Percentiles rank a stretch among this genome's conserved stretches.
These are phyloP conservation scores for Canis aureus DNA, from an alignment of 2,113 vertebrate genomes.

Conservation along the genomic window DNA sequence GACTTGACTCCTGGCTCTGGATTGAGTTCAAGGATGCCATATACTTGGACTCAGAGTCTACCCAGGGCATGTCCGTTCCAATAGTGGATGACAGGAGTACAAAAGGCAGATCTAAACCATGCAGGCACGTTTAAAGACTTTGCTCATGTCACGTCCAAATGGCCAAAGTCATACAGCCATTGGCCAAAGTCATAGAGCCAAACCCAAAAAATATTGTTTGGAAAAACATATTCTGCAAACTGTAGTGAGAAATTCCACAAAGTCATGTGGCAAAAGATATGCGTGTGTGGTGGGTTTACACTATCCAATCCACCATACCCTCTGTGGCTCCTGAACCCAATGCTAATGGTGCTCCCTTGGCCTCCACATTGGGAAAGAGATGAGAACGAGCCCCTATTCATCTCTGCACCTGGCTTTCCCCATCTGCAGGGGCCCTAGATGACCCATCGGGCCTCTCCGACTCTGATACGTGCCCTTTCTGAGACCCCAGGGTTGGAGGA, in stretches of 20 bases:
- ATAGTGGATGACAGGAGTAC: background rate
- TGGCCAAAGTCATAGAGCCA: background rate
- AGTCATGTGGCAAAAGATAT: background rate
- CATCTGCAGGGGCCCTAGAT: background rate
- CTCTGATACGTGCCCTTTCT: background rate
- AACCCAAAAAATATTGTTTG: background rate
- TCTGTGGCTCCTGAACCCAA: background rate
- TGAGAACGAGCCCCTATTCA: background rate
- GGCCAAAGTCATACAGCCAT: background rate
- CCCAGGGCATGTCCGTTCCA: background rate
- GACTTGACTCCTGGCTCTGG: background rate
- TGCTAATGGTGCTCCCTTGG: background rate
- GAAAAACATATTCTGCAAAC: background rate
- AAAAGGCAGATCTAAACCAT: background rate
- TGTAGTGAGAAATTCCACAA: background rate
- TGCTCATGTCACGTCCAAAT: background rate
- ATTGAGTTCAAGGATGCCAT: background rate
- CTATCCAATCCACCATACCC: background rate
- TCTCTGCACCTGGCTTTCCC: background rate
- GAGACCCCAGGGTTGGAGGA: background rate
- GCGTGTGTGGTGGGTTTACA: background rate
- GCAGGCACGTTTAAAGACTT: background rate
- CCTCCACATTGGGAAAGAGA: background rate
- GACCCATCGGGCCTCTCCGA: background rate
- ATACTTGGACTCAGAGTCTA: background rate